Evolutionary conservation across 2,888 invertebrate genomes (phyloP), one percentile per base, ranked within the genome.

Genomic region (Tromatobia lineatoria): DNA sequence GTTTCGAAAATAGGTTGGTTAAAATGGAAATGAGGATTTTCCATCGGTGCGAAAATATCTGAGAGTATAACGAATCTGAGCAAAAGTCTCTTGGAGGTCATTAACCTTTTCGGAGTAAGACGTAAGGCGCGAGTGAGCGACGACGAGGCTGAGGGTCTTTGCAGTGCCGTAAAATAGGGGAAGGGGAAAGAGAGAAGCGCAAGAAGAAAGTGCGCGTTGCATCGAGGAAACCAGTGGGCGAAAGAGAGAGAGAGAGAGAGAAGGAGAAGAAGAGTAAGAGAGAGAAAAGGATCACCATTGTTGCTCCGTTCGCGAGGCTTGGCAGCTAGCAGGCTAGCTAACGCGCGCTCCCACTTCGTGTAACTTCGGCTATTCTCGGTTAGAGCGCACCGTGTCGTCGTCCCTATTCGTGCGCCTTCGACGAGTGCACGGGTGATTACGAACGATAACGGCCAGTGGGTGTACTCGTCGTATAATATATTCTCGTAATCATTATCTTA

Each of bases 151-250:
- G 64, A 77, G 42, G 42, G 23, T n/a, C 64, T n/a, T 11, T n/a
- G 29, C 61, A n/a, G 50, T 66, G 45, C 20, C n/a, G 42, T 15
- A 34, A 57, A 57, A 73, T 57, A 80, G 67, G 34, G 67, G 74
- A 34, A 13, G 67, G 61, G 61, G 59, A 79, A 67, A 82, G 80
- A 81, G 81, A 75, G 84, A 66, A 80, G 73, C 50, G 47, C 70
- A 38, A 64, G 77, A 78, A 78, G 78, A 79, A 79, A 79, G 79
- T 79, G 52, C 71, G 54, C 52, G 81, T 50, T 52, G 82, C 69
- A 50, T 23, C 47, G 83, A 86, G 82, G 81, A 47, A 83, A 74
- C 75, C 61, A 83, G 80, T 81, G 81, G 84, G 87, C 74, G 86
- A 81, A 83, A 83, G 82, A 59, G 61, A 66, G 59, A 83, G 38